Evolutionary conservation across 2,113 vertebrate species (phyloP).

Genomic region (Centropus bengalensis): DNA sequence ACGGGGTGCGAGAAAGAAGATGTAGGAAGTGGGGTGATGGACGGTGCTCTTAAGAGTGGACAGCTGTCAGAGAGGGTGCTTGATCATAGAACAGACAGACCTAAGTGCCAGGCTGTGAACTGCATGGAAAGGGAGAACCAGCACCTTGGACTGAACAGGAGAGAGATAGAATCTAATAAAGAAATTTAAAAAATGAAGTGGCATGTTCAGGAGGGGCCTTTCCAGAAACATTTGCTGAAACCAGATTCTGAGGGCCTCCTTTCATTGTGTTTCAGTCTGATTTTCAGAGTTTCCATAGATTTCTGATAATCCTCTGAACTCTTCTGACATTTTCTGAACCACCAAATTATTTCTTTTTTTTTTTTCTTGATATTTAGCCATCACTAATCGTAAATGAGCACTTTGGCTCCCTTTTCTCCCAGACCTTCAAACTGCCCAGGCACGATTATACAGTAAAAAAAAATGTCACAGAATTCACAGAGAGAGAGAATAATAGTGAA

Average conservation of each 20-base stretch:
- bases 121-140: neutral
- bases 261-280: neutral
- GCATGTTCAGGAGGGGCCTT: neutral
- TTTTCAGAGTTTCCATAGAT: neutral
- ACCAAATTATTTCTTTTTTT: neutral
- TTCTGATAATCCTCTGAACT: conserved; percentile 18
- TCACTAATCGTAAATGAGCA: conserved; percentile 18
- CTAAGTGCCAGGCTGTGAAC: neutral
- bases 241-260: neutral
- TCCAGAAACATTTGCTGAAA: neutral
- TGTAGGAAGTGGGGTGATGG: neutral
- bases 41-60: neutral
- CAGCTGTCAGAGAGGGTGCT: neutral
- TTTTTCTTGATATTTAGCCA: neutral
- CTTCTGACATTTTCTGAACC: neutral
- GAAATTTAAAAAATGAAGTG: neutral
- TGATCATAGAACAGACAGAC: neutral
- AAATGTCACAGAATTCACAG: conserved; percentile 51
- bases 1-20: neutral
- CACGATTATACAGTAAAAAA: conserved; percentile 23
- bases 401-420: conserved; percentile 16
- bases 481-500: conserved; percentile 55
- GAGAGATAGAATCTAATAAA: neutral
- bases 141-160: neutral
- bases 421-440: conserved; percentile 39